These are phyloP conservation scores for Phanerotoma sp. DNA, from an alignment of 2,888 invertebrate species.

Conservation along the genomic window DNA sequence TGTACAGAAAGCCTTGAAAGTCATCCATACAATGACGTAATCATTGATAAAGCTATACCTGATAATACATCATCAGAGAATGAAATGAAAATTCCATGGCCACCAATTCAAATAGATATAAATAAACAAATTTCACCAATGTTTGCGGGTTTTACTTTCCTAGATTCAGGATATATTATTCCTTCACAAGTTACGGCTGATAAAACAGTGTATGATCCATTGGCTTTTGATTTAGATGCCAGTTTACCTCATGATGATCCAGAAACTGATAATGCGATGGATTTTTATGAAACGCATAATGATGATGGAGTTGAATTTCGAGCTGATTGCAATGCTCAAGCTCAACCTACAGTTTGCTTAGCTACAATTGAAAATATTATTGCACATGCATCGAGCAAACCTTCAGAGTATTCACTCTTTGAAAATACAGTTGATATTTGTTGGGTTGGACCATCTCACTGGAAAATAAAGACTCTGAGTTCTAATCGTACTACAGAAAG, in stretches of 20 bases:
- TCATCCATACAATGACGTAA: constrained; percentile 39
- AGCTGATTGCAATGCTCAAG: constrained; percentile 27
- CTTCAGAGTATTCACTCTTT: constrained; percentile 46
- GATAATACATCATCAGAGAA: not conserved
- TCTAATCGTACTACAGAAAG: constrained; percentile 20
- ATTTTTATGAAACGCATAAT: constrained; percentile 33
- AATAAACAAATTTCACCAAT: constrained; percentile 63
- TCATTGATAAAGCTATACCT: constrained; percentile 36
- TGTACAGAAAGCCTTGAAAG: constrained; percentile 34
- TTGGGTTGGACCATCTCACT: constrained; percentile 85
- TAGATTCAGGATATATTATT: too few relatives aligned
- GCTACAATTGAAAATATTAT: constrained; percentile 39
- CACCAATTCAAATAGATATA: constrained; percentile 46
- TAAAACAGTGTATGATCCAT: constrained; percentile 45
- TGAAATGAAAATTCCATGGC: not conserved
- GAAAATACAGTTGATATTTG: constrained; percentile 37
- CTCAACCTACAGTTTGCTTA: constrained; percentile 23
- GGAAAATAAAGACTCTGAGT: constrained; percentile 67
- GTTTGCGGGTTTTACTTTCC: constrained; percentile 65
- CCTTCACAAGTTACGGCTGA: constrained; percentile 66
- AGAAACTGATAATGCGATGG: constrained; percentile 2
- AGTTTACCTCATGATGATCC: constrained; percentile 35
- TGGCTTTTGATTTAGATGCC: constrained; percentile 48
- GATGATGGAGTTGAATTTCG: constrained; percentile 27
- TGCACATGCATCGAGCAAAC: constrained; percentile 16